Evolutionary conservation across 2,113 vertebrate species (phyloP).

Genomic region (Rhinoderma darwinii): DNA sequence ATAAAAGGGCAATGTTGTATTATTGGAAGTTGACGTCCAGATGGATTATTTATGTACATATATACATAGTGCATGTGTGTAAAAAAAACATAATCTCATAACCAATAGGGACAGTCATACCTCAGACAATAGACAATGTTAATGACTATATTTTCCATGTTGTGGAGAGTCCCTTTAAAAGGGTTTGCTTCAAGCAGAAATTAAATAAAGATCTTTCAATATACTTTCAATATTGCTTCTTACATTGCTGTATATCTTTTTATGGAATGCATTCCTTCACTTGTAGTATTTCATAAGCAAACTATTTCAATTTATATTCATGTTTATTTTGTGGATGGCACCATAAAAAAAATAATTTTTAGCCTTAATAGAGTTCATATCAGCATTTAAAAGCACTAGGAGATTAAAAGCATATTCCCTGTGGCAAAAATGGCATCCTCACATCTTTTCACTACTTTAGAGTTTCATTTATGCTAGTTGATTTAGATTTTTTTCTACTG

Average conservation of each 20-base stretch:
- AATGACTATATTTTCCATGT: background rate
- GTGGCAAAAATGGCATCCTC: slow-evolving; percentile 41
- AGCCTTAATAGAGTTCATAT: slow-evolving; percentile 48
- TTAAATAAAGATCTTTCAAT: background rate
- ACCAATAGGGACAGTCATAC: background rate
- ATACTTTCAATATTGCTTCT: background rate
- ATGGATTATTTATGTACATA: too few species aligned
- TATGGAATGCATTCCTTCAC: background rate
- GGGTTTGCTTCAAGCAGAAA: background rate
- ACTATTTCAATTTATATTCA: slow-evolving; percentile 40
- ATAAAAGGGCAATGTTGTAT: too few species aligned
- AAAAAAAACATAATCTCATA: background rate
- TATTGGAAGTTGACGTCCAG: too few species aligned
- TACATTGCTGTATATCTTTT: slow-evolving; percentile 4
- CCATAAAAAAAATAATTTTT: slow-evolving; percentile 26
- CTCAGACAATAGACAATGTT: background rate
- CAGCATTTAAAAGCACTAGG: slow-evolving; percentile 38
- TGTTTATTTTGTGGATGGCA: slow-evolving; percentile 35
- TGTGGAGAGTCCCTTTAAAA: background rate
- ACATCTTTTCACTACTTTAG: slow-evolving; percentile 28
- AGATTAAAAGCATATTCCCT: slow-evolving; percentile 44
- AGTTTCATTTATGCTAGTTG: slow-evolving; percentile 23
- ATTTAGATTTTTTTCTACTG: slow-evolving; percentile 15
- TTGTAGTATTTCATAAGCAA: slow-evolving; percentile 36
- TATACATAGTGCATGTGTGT: background rate